These are phyloP conservation scores for Wiebesia pumilae DNA, from an alignment of 1,140 invertebrate genomes.

Conservation along the genomic window DNA sequence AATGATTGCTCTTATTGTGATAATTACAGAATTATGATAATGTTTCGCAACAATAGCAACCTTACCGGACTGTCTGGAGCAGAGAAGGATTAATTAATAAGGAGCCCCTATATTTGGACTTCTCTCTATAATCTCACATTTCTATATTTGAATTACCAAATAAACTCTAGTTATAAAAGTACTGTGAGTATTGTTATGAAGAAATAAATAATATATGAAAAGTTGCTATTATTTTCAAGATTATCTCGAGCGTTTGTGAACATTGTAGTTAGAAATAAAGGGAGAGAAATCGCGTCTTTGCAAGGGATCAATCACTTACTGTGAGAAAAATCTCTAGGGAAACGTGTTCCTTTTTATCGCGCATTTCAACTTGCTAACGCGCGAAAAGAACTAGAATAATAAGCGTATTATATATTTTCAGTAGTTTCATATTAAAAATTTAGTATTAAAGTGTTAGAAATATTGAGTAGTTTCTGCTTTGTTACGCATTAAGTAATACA, in stretches of 20 bases:
- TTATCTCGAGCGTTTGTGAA: neutral
- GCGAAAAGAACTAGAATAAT: neutral
- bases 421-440: neutral
- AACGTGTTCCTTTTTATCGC: constrained; percentile 24
- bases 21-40: too few relatives aligned
- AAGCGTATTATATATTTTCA: neutral
- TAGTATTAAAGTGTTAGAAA: neutral
- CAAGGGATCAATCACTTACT: constrained; percentile 44
- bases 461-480: neutral
- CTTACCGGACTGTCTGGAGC: neutral
- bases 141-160: too few relatives aligned
- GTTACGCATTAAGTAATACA: neutral
- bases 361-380: neutral
- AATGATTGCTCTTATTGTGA: too few relatives aligned
- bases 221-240: neutral
- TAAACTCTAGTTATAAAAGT: neutral
- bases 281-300: constrained; percentile 55
- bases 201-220: neutral
- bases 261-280: constrained; percentile 50
- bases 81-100: constrained; percentile 5
- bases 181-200: neutral
- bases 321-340: constrained; percentile 34
- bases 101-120: neutral
- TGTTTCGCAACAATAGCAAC: too few relatives aligned
- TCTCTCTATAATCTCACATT: too few relatives aligned